A percentile compares a stretch with the other conserved stretches of the same genome.
Conservation (phyloP, 2,113 vertebrate species). For the Hiodon tergisus region DNA sequence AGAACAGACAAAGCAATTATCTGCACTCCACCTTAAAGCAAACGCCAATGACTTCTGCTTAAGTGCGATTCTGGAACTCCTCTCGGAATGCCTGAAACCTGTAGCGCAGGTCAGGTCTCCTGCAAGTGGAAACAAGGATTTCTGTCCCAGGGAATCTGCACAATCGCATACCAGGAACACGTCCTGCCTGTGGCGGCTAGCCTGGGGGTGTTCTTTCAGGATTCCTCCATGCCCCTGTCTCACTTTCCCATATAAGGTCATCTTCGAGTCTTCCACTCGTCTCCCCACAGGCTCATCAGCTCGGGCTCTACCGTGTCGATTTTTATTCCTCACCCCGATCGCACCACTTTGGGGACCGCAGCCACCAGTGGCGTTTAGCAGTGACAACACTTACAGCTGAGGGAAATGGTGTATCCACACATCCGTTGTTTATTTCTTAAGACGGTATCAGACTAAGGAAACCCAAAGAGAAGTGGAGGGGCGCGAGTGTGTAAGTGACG, state of each 20-base stretch:
- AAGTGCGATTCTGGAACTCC: not conserved
- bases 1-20: no score
- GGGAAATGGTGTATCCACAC: no score
- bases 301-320: not conserved
- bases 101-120: not conserved
- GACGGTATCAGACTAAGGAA: no score
- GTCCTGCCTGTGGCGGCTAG: not conserved
- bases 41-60: no score
- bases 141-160: no score
- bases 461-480: no score
- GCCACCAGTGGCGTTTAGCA: conserved; percentile 1
- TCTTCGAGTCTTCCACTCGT: not conserved
- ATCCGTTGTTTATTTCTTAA: no score
- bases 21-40: no score
- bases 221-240: not conserved
- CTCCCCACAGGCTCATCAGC: not conserved
- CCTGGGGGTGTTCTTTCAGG: not conserved
- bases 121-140: not conserved
- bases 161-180: no score
- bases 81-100: not conserved
- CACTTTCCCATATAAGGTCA: conserved; percentile 8
- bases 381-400: not conserved
- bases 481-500: no score
- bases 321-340: not conserved
- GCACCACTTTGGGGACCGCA: not conserved